Evolutionary conservation across 1,140 invertebrate genomes (phyloP).

Genomic region (Melanaphis sacchari): DNA sequence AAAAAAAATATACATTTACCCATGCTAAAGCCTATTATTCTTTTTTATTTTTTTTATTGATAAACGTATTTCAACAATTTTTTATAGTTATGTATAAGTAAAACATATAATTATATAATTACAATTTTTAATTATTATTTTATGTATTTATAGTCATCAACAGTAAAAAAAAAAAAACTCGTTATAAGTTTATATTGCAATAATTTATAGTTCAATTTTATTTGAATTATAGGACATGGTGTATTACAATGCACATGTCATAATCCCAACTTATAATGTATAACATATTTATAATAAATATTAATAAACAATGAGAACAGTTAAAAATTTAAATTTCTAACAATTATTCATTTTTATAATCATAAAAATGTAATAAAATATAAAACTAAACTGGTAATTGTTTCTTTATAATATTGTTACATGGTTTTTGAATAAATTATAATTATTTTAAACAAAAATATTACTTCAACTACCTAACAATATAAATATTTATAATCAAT

Average conservation of each 20-base stretch:
- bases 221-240: neutral
- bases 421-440: neutral
- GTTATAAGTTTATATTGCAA: neutral
- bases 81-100: neutral
- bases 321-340: neutral
- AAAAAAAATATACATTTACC: neutral
- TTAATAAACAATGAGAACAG: neutral
- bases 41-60: neutral
- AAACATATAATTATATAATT: too few relatives aligned
- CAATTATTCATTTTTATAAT: neutral
- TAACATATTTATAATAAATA: neutral
- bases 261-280: neutral
- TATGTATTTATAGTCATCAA: neutral
- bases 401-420: neutral
- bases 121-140: too few relatives aligned
- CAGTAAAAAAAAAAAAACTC: neutral
- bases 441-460: neutral
- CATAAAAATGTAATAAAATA: neutral
- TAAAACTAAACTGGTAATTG: neutral
- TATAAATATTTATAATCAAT: neutral
- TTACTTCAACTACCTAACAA: neutral
- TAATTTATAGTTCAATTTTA: neutral
- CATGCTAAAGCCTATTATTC: too few relatives aligned
- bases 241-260: neutral
- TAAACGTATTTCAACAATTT: too few relatives aligned